Percentiles rank a stretch among this genome's conserved stretches.
Conservation (phyloP, 2,113 vertebrate genomes). For the Lutjanus erythropterus region DNA sequence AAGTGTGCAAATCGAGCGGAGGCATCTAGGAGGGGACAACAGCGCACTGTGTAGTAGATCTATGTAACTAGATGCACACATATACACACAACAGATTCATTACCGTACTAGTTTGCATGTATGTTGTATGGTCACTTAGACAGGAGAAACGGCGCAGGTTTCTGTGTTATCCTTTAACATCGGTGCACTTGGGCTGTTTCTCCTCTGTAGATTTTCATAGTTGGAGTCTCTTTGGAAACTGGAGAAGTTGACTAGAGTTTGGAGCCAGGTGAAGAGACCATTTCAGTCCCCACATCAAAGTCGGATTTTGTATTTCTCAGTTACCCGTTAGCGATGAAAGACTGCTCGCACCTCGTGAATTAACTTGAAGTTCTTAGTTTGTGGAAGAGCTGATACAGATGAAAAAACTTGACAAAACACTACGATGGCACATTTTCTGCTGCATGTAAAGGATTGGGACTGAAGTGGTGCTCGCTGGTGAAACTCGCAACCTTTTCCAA, state of each 20-base stretch:
- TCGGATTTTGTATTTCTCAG: slow-evolving; percentile 34
- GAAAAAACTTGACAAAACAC: slow-evolving; percentile 41
- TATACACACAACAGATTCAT: slow-evolving; percentile 75
- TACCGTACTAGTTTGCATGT: slow-evolving; percentile 86
- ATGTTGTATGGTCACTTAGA: slow-evolving; percentile 85
- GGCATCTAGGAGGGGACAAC: slow-evolving; percentile 49
- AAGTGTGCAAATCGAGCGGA: slow-evolving; percentile 43
- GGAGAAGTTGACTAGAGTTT: slow-evolving; percentile 69
- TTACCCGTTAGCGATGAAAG: slow-evolving; percentile 33
- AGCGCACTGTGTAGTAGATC: slow-evolving; percentile 79
- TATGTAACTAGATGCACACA: slow-evolving; percentile 79
- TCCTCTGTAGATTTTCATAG: slow-evolving; percentile 85
- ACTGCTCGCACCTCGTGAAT: slow-evolving; percentile 41
- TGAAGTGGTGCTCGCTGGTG: slow-evolving; percentile 64
- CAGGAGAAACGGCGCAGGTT: slow-evolving; percentile 66
- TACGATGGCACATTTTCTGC: slow-evolving; percentile 52
- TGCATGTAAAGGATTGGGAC: slow-evolving; percentile 65
- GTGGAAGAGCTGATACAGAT: slow-evolving; percentile 22
- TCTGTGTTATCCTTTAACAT: slow-evolving; percentile 33
- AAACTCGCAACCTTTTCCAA: slow-evolving; percentile 74
- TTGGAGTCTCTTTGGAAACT: slow-evolving; percentile 73
- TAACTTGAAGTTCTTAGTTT: slow-evolving; percentile 44
- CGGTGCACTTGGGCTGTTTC: slow-evolving; percentile 66
- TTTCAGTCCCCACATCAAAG: slow-evolving; percentile 68
- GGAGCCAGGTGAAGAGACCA: slow-evolving; percentile 58